Evolutionary conservation across 2,888 invertebrate genomes (phyloP).

Genomic region (Calliphora vomitoria): DNA sequence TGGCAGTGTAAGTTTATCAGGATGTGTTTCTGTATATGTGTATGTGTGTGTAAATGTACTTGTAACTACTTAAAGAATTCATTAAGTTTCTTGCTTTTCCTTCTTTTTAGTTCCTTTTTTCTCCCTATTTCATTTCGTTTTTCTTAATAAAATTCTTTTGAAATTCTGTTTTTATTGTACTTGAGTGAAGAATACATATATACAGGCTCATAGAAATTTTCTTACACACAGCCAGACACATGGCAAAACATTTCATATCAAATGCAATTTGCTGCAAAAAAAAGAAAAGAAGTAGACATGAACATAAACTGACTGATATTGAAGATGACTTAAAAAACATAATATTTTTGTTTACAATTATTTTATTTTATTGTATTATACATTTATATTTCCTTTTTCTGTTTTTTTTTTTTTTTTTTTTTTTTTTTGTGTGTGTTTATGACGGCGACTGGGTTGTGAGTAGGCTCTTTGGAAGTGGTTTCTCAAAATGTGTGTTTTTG

Average conservation of each 20-base stretch:
- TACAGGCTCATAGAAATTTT: neutral
- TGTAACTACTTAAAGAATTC: constrained; percentile 61
- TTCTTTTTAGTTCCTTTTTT: constrained; percentile 3
- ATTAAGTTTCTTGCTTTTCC: constrained; percentile 56
- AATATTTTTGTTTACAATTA: constrained; percentile 67
- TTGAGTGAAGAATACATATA: constrained; percentile 31
- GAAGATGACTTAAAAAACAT: constrained; percentile 67
- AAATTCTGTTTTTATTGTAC: constrained; percentile 59
- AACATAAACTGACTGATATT: constrained; percentile 56
- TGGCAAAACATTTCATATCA: constrained; percentile 28
- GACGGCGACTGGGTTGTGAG: neutral
- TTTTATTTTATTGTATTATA: constrained; percentile 35
- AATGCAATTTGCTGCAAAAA: constrained; percentile 31
- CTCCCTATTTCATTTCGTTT: constrained; percentile 10
- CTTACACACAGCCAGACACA: neutral
- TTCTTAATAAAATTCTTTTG: constrained; percentile 59
- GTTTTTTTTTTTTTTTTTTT: neutral
- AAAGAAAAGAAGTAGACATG: constrained; percentile 34
- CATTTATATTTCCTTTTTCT: neutral
- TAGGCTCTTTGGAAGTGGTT: neutral
- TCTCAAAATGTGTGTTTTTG: constrained; percentile 6
- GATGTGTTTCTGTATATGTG: neutral
- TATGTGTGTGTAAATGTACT: constrained; percentile 18
- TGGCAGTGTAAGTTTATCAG: constrained; percentile 17
- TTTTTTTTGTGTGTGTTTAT: constrained; percentile 1